Percentiles rank a stretch among this genome's conserved stretches.
phyloP scores from a whole-genome alignment of 30 jellyfish, hydroid and myxozoan genomes.

The Sanderia malayensis region DNA sequence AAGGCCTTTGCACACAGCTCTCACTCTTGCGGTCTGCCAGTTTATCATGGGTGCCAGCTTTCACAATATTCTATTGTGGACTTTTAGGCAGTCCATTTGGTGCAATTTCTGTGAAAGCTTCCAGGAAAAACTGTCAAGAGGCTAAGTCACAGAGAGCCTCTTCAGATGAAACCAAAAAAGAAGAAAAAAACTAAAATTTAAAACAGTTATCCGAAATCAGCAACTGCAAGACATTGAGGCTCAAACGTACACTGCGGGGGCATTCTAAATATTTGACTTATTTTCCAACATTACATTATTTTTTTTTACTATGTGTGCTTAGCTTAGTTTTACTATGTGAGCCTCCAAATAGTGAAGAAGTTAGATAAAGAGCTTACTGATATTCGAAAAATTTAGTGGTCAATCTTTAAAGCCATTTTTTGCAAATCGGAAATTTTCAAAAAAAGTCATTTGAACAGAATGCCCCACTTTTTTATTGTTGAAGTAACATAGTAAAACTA shows the following conservation, averaged over 20 bases:
- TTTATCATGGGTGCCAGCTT: slow-evolving; percentile 14
- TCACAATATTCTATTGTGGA: not conserved
- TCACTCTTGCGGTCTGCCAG: slow-evolving; percentile 17
- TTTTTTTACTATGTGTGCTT: not conserved
- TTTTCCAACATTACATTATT: not conserved
- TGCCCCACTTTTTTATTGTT: not conserved
- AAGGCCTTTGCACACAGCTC: slow-evolving; percentile 27
- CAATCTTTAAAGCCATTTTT: not conserved
- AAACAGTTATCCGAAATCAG: not conserved
- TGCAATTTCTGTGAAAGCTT: not conserved
- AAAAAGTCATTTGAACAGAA: not conserved
- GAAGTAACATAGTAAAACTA: not conserved
- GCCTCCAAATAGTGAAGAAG: not conserved
- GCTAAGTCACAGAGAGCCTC: not conserved
- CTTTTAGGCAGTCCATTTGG: slow-evolving; percentile 23
- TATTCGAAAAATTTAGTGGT: not conserved
- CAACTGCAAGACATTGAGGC: not conserved
- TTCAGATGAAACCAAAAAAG: not conserved
- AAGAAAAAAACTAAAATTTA: not conserved
- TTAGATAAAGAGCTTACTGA: not conserved
- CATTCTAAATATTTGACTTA: not conserved
- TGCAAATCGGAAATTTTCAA: not conserved
- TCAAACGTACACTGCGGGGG: not conserved
- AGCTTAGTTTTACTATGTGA: not conserved
- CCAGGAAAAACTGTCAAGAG: not conserved